Evolutionary conservation across 2,888 invertebrate species (phyloP).

Genomic region (Merodon equestris): DNA sequence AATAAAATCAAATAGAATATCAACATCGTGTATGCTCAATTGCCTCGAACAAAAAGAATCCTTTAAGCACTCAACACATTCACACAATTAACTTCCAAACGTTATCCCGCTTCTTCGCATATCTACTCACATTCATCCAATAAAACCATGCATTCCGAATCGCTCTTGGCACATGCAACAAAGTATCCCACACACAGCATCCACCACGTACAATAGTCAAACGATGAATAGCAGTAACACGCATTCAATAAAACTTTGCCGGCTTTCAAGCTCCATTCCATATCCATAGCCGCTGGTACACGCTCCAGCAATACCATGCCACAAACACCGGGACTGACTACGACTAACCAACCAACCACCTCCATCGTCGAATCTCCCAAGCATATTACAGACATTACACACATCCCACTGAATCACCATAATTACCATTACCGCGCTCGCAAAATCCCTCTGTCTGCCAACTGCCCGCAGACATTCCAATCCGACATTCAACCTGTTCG

Average conservation of each 20-base stretch:
- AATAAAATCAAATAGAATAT: too few relatives aligned
- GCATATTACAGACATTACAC: constrained; percentile 7
- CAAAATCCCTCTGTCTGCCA: constrained; percentile 32
- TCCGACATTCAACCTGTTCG: constrained; percentile 32
- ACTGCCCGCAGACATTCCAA: not conserved
- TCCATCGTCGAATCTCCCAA: constrained; percentile 37
- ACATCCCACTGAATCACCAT: constrained; percentile 55
- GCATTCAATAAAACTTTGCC: constrained; percentile 47
- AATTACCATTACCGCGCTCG: constrained; percentile 29
- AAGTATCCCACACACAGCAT: constrained; percentile 21
- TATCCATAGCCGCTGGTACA: constrained; percentile 44
- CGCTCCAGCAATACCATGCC: constrained; percentile 42
- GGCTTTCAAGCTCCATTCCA: constrained; percentile 40
- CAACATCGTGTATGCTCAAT: constrained; percentile 34
- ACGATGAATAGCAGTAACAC: constrained; percentile 41
- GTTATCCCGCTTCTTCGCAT: constrained; percentile 40
- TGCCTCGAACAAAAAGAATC: constrained; percentile 60
- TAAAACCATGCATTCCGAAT: constrained; percentile 46
- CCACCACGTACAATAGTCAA: constrained; percentile 34
- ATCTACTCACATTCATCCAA: too few relatives aligned
- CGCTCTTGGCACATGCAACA: not conserved
- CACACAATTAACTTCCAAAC: constrained; percentile 65
- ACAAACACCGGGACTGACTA: not conserved
- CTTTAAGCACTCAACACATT: constrained; percentile 63
- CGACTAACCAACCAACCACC: too few relatives aligned